Evolutionary conservation across 2,888 invertebrate genomes (phyloP), one percentile per base, ranked within the genome.

Genomic region (Eubasilissa splendida): DNA sequence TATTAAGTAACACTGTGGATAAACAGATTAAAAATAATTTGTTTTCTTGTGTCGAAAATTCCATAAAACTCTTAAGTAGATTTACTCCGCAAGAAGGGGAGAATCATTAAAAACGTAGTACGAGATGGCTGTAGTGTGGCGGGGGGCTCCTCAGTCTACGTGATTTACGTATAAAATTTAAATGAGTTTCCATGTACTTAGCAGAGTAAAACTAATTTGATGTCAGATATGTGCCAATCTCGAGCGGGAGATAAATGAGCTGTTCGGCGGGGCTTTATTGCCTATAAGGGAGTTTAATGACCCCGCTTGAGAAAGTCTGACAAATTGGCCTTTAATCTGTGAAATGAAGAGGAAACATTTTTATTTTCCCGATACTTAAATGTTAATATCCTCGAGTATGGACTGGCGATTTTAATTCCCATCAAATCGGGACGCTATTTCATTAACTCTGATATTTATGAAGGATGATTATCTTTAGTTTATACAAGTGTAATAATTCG

Each of bases 261-360:
- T 63, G 60, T 76, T 80, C 42, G 63, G 76, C 50, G 54, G 56
- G 63, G 76, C 76, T 80, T 80, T 76, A 80, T 80, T 58, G 76
- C 52, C 65, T 65, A 76, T 80, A 80, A 80, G 71, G 53, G 70
- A 71, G 68, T 80, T 80, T 80, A 74, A 80, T 71, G 66, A 58
- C 76, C 56, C 56, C 54, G 31, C 52, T n/a, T 68, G 52, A 70
- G 80, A 22, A 56, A 71, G 76, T 80, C 80, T 71, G 53, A 76
- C 76, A 80, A 80, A 80, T 80, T 80, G 76, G 58, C 80, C 58
- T 80, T 80, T 76, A 80, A 80, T 80, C 76, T 73, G 53, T 22
- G 59, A 74, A 70, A 70, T 70, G 12, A 42, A 42, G 42, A 4
- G 53, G 53, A 31, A 68, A 68, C 50, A 31, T 53, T 70, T 70